Conservation (phyloP, 2,797 vertebrate species). For the Melanotaenia trifasciata region DNA sequence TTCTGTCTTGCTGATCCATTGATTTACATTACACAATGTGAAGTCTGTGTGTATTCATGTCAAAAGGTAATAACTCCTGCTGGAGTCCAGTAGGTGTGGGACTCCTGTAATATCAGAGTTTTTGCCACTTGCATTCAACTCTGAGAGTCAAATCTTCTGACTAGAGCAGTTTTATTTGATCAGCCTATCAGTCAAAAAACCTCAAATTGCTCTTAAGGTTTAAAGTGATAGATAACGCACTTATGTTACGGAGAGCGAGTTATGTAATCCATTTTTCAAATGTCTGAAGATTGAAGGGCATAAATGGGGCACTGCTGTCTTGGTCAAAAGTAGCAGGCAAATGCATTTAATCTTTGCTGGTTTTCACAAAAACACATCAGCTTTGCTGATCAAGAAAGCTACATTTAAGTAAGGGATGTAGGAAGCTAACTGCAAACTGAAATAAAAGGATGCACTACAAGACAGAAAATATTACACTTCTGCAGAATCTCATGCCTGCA, state of each 20-base stretch:
- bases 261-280: slow-evolving; percentile 1
- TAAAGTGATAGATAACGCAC: slow-evolving; percentile 8
- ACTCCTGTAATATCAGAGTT: slow-evolving; percentile 1
- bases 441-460: slow-evolving; percentile 15
- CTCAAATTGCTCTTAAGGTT: slow-evolving; percentile 8
- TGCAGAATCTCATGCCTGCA: slow-evolving; percentile 9
- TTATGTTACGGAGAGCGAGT: not conserved
- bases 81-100: slow-evolving; percentile 25
- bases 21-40: slow-evolving; percentile 31
- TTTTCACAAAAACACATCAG: not conserved
- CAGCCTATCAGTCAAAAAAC: slow-evolving; percentile 13
- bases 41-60: slow-evolving; percentile 25
- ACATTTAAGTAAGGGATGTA: no score
- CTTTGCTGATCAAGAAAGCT: not conserved
- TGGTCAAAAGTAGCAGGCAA: not conserved
- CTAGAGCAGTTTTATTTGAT: not conserved
- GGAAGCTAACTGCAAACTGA: slow-evolving; percentile 8
- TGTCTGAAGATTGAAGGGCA: not conserved
- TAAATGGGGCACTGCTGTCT: not conserved
- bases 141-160: not conserved
- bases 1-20: slow-evolving; percentile 20
- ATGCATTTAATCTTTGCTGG: slow-evolving; percentile 1
- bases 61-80: slow-evolving; percentile 39
- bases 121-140: slow-evolving; percentile 19
- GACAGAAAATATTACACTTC: slow-evolving; percentile 19